phyloP scores from a whole-genome alignment of 2,113 vertebrate genomes.

The Myotis lucifugus region DNA sequence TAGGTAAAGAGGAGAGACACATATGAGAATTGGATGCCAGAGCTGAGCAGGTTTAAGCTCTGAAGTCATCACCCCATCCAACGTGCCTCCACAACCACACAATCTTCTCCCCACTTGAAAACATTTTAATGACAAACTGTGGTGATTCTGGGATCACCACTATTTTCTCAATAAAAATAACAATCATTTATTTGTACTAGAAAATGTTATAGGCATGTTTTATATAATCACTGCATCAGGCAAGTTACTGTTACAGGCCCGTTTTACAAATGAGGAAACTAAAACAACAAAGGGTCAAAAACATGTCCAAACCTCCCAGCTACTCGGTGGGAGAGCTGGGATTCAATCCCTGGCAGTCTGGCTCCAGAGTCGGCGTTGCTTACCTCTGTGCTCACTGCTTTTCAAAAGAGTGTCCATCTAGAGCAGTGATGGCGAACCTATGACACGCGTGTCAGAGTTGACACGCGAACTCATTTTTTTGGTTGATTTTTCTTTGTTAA shows the following conservation, averaged over 20 bases:
- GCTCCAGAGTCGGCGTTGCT: background rate
- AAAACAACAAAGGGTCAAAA: background rate
- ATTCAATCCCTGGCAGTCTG: background rate
- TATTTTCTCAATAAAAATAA: constrained; percentile 9
- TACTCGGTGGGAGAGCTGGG: background rate
- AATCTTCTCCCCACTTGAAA: background rate
- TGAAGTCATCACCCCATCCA: background rate
- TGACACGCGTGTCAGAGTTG: no score
- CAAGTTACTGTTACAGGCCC: background rate
- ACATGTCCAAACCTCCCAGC: background rate
- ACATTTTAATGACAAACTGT: background rate
- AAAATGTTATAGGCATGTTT: background rate
- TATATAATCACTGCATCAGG: background rate
- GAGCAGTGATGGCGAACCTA: background rate
- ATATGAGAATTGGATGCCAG: background rate
- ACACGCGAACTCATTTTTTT: no score
- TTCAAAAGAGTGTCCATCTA: background rate
- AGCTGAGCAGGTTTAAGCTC: background rate
- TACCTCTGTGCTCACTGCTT: background rate
- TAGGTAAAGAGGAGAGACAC: background rate
- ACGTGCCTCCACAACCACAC: background rate
- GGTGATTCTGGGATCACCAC: background rate
- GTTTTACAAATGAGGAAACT: constrained; percentile 21
- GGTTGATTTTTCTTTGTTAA: no score
- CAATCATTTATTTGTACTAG: background rate